Evolutionary conservation across 2,797 vertebrate species (phyloP).

Genomic region (Loriculus beryllinus): DNA sequence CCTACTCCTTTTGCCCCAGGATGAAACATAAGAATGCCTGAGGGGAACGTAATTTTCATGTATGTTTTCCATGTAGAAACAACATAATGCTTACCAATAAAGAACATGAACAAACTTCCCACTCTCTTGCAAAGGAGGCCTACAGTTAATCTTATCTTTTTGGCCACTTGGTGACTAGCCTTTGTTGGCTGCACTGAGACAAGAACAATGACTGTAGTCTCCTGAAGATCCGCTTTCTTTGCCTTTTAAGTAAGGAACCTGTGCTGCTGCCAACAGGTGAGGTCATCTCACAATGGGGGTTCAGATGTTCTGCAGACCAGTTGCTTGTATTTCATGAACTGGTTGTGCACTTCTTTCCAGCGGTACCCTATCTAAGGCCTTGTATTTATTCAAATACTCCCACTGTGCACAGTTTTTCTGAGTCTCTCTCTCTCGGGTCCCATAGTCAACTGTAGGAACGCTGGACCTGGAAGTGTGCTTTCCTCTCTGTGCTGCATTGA

Average conservation of each 20-base stretch:
- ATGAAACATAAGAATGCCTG: background rate
- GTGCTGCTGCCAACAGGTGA: constrained; percentile 61
- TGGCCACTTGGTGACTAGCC: background rate
- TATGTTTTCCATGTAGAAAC: background rate
- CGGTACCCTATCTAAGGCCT: background rate
- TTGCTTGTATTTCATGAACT: background rate
- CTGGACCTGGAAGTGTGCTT: background rate
- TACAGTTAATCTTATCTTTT: background rate
- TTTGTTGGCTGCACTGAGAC: background rate
- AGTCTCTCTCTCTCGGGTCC: background rate
- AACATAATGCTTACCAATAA: background rate
- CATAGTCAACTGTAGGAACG: fast-evolving
- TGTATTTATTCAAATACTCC: background rate
- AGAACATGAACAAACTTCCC: background rate
- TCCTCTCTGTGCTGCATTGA: fast-evolving
- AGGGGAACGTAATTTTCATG: background rate
- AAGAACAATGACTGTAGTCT: background rate
- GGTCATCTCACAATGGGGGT: constrained; percentile 43
- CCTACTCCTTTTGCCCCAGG: background rate
- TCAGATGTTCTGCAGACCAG: background rate
- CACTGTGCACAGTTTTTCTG: background rate
- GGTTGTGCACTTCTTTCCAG: background rate
- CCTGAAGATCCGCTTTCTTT: constrained; percentile 48
- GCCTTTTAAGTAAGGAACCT: constrained; percentile 55
- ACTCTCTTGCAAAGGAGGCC: background rate